phyloP scores from a whole-genome alignment of 2,113 vertebrate species.

The Panthera leo region DNA sequence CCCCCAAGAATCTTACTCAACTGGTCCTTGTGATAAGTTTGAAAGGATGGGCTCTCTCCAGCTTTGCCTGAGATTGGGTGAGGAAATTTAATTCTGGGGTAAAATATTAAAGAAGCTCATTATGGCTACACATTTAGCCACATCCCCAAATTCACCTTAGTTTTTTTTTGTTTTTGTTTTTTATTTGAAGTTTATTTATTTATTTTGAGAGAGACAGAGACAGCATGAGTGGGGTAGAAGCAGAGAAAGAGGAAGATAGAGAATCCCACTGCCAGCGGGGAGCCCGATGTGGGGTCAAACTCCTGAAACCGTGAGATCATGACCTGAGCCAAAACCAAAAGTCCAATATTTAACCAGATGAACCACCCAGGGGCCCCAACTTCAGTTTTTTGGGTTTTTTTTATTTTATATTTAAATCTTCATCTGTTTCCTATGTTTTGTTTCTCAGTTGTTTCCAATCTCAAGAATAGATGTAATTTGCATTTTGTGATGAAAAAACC shows the following conservation, averaged over 20 bases:
- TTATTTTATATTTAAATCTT: not conserved
- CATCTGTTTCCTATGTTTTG: not conserved
- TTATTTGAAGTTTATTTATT: too few relatives aligned
- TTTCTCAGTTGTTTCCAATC: constrained; percentile 4
- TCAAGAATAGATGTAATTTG: not conserved
- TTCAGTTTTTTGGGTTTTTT: not conserved
- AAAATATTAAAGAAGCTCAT: not conserved
- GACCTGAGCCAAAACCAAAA: too few relatives aligned
- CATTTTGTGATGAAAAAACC: not conserved
- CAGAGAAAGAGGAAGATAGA: too few relatives aligned
- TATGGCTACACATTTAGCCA: not conserved
- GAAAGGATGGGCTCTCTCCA: not conserved
- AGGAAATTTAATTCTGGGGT: not conserved
- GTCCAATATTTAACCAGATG: too few relatives aligned
- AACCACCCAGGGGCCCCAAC: too few relatives aligned
- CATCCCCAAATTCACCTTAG: not conserved
- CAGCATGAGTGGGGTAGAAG: too few relatives aligned
- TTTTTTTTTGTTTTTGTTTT: not conserved
- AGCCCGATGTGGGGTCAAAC: too few relatives aligned
- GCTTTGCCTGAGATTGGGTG: not conserved
- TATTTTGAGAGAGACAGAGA: too few relatives aligned
- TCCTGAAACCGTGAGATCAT: too few relatives aligned
- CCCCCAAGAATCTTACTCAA: not conserved
- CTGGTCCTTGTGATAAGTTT: too few relatives aligned
- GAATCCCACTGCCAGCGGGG: too few relatives aligned